Evolutionary conservation across 2,797 vertebrate genomes (phyloP), one percentile per base, ranked within the genome.

Genomic region (Poeciliopsis turneri): DNA sequence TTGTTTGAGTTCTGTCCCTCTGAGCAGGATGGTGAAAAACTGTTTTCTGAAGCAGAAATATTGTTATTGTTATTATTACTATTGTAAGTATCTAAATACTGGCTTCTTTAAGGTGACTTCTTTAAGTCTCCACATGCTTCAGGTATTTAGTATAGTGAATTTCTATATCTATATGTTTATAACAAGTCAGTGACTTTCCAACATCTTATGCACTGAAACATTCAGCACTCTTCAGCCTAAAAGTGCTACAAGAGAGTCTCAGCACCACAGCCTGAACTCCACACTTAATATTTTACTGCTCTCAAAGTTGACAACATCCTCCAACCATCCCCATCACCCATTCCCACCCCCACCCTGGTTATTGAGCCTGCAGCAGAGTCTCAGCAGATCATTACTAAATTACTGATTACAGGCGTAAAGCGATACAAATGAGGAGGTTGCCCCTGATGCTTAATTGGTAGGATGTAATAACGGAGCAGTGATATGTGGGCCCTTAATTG

Each of bases 401-500:
- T 86, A 90, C 92, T 90, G 88, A 95, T 94, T 93, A 88, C 82
- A 91, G 82, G 72, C 61, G 75, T 88, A 94, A 92, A 89, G 82
- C 73, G 70, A 88, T 90, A 92, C 88, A 91, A 92, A 92, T 83
- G 89, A 92, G 90, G 90, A 92, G 88, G 87, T 79, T 88, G 86
- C 87, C 88, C 88, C 86, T 77, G 85, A 92, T 79, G 89, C 87
- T 92, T 94, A 95, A 94, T 93, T 93, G 93, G 84, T 90, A 79
- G 87, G 87, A 92, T 92, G 91, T 93, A 95, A 95, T 95, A 94
- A 93, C 45, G 69, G 84, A 86, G 86, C 87, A 69, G 82, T 85
- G 86, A 92, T 93, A 92, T 89, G 89, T 91, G 87, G 90, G 91
- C 84, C 84, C 83, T 88, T 95, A 95, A 95, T 94, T 94, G 93